A percentile compares a stretch with the other conserved stretches of the same genome.
Evolutionary conservation across 2,797 vertebrate genomes (phyloP).

Genomic region (Protonibea diacanthus): DNA sequence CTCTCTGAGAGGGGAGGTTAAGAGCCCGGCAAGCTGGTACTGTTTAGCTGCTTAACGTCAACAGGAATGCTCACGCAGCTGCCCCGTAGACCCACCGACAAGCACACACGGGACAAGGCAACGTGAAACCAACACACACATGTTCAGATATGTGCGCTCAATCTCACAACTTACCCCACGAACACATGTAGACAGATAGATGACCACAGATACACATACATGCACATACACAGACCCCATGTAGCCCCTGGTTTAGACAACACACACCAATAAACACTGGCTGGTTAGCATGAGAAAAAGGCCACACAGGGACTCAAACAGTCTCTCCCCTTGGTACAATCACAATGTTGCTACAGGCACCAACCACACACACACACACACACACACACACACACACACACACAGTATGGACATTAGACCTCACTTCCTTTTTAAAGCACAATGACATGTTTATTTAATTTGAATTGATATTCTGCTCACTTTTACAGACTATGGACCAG

Average conservation of each 20-base stretch:
- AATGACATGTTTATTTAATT: slow-evolving; percentile 39
- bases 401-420: slow-evolving; percentile 15
- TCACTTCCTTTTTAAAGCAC: slow-evolving; percentile 27
- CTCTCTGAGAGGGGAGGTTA: slow-evolving; percentile 84
- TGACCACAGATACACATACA: slow-evolving; percentile 2
- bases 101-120: slow-evolving; percentile 56
- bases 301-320: slow-evolving; percentile 75
- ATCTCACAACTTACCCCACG: slow-evolving; percentile 24
- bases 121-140: slow-evolving; percentile 38
- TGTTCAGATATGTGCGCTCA: slow-evolving; percentile 6
- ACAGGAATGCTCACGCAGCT: slow-evolving; percentile 87
- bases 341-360: slow-evolving; percentile 61
- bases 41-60: slow-evolving; percentile 89
- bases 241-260: slow-evolving; percentile 64
- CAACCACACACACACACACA: slow-evolving; percentile 48
- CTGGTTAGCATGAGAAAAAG: slow-evolving; percentile 72
- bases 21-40: slow-evolving; percentile 88
- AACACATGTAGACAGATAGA: slow-evolving; percentile 35
- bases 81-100: slow-evolving; percentile 71
- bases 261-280: slow-evolving; percentile 52
- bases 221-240: slow-evolving; percentile 11
- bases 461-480: slow-evolving; percentile 29
- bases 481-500: slow-evolving; percentile 28
- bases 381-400: slow-evolving; percentile 22
- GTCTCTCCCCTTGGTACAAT: slow-evolving; percentile 54